Evolutionary conservation across 2,888 invertebrate species (phyloP).

Genomic region (Andrena dorsata): DNA sequence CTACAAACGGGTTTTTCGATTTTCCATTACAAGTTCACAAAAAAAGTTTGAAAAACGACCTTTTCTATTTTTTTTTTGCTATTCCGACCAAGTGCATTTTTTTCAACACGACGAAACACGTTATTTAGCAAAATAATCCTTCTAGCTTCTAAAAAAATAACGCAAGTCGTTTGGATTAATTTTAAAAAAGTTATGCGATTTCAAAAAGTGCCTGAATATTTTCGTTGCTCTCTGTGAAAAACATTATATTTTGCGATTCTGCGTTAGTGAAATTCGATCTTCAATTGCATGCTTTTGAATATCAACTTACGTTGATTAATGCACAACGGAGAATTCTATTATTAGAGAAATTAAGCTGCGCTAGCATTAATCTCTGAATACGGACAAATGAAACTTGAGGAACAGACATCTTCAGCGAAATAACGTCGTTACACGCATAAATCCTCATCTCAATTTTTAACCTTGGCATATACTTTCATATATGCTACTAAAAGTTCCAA

Average conservation of each 20-base stretch:
- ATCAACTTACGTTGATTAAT: conserved; percentile 14
- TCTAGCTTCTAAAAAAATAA: too few relatives aligned
- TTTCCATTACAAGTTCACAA: too few relatives aligned
- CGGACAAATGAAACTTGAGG: conserved; percentile 54
- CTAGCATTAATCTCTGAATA: conserved; percentile 50
- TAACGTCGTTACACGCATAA: neutral
- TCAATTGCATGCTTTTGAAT: neutral
- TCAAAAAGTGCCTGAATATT: too few relatives aligned
- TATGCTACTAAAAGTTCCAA: neutral
- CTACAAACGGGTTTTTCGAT: too few relatives aligned
- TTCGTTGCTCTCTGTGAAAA: neutral
- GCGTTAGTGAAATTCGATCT: neutral
- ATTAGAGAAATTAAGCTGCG: conserved; percentile 48
- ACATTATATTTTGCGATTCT: neutral
- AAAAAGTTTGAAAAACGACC: too few relatives aligned
- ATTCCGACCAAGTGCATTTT: too few relatives aligned
- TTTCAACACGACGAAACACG: too few relatives aligned
- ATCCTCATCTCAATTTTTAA: conserved; percentile 20
- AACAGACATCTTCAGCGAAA: neutral
- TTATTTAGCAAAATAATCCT: too few relatives aligned
- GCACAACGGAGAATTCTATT: conserved; percentile 14
- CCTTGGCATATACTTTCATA: neutral
- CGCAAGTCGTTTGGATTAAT: too few relatives aligned
- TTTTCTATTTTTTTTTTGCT: too few relatives aligned
- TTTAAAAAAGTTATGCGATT: too few relatives aligned